phyloP scores from a whole-genome alignment of 2,888 invertebrate genomes.

The Oeneis ivallda region DNA sequence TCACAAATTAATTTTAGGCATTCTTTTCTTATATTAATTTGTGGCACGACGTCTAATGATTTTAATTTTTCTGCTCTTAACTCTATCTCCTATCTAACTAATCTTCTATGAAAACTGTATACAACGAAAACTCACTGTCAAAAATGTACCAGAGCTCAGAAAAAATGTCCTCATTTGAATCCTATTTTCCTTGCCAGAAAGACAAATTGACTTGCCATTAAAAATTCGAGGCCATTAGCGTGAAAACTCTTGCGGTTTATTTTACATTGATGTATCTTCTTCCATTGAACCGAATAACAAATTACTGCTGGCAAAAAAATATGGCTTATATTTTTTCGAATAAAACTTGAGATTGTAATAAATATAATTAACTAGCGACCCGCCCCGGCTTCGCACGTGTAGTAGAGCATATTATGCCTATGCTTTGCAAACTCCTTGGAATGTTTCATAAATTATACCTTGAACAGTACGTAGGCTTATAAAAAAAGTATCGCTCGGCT shows the following conservation, averaged over 20 bases:
- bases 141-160: constrained; percentile 55
- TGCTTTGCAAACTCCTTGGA: no score
- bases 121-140: constrained; percentile 47
- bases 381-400: no score
- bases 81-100: no score
- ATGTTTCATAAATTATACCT: no score
- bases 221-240: constrained; percentile 25
- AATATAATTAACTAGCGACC: background rate
- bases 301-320: background rate
- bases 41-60: constrained; percentile 43
- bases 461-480: no score
- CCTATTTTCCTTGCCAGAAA: constrained; percentile 28
- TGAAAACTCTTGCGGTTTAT: constrained; percentile 15
- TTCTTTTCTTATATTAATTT: no score
- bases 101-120: constrained; percentile 36
- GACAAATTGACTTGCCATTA: constrained; percentile 31
- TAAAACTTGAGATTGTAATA: background rate
- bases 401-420: no score
- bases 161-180: constrained; percentile 27
- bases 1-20: no score
- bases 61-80: no score
- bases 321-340: background rate
- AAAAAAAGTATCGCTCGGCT: no score
- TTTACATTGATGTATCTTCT: constrained; percentile 10
- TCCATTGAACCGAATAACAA: background rate